Percentiles rank a stretch among this genome's conserved stretches.
phyloP scores from a whole-genome alignment of 2,888 invertebrate species.

The Altica lythri region DNA sequence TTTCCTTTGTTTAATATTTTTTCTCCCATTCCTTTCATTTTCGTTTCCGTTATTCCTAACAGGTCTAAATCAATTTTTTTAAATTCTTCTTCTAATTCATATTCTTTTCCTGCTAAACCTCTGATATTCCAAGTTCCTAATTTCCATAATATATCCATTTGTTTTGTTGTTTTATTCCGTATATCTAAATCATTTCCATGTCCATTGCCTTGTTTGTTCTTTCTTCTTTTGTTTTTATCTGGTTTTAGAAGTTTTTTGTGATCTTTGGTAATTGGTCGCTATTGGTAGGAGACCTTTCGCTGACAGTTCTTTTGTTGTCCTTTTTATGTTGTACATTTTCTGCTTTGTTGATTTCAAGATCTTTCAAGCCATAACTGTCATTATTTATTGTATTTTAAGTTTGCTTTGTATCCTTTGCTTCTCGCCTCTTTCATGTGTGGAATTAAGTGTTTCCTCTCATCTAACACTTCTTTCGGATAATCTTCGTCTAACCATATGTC shows the following conservation, averaged over 20 bases:
- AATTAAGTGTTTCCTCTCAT: not conserved
- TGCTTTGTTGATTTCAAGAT: not conserved
- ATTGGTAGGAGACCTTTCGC: not conserved
- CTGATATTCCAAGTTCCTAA: no score
- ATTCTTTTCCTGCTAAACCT: no score
- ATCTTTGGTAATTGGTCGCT: not conserved
- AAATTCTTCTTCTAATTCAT: no score
- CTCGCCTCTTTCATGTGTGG: not conserved
- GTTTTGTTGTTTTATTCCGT: no score
- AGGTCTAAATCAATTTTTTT: no score
- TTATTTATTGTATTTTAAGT: not conserved
- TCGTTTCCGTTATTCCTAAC: no score
- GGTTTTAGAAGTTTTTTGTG: not conserved
- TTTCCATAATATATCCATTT: no score
- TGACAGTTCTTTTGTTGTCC: constrained; percentile 2
- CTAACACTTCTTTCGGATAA: not conserved
- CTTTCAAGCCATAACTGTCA: not conserved
- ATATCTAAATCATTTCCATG: no score
- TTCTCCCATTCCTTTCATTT: no score
- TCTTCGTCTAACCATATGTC: constrained; percentile 4
- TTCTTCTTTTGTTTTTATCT: no score
- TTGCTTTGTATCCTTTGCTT: not conserved
- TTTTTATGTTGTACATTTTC: not conserved
- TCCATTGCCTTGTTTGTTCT: no score
- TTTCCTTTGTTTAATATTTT: no score